A percentile compares a stretch with the other conserved stretches of the same genome.
Evolutionary conservation across 1,140 invertebrate genomes (phyloP).

Genomic region (Capitella teleta): DNA sequence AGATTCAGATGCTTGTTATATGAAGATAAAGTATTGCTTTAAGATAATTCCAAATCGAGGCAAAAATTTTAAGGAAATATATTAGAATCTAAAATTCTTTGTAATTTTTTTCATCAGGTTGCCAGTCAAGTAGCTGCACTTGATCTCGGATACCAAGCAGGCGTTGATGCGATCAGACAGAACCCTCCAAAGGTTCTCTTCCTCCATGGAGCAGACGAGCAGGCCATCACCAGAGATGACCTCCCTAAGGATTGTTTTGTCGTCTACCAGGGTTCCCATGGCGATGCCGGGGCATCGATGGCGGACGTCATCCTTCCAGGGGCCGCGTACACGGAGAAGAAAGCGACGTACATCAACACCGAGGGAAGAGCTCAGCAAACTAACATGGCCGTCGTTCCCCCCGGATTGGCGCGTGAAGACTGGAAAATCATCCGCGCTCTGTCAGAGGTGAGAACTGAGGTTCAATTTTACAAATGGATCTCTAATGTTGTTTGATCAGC

Average conservation of each 20-base stretch:
- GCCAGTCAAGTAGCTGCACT: conserved; percentile 82
- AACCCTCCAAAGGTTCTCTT: conserved; percentile 69
- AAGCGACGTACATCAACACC: conserved; percentile 91
- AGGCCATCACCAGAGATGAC: conserved; percentile 61
- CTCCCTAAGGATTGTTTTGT: conserved; percentile 73
- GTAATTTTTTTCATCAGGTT: no score
- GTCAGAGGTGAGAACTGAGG: conserved; percentile 52
- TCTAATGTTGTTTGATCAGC: neutral
- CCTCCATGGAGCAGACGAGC: conserved; percentile 85
- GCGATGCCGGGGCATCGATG: conserved; percentile 80
- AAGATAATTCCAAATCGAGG: no score
- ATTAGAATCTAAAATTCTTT: no score
- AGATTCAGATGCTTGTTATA: no score
- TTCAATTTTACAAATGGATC: neutral
- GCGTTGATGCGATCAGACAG: conserved; percentile 57
- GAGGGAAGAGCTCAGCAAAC: conserved; percentile 95
- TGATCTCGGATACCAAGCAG: conserved; percentile 84
- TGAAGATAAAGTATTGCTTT: no score
- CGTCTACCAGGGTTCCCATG: conserved; percentile 95
- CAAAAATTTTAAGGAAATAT: no score
- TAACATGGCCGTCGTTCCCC: conserved; percentile 76
- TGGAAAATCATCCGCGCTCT: conserved; percentile 94
- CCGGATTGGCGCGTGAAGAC: conserved; percentile 86
- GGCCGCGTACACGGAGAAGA: conserved; percentile 97
- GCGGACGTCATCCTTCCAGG: conserved; percentile 88